A percentile compares a stretch with the other conserved stretches of the same genome.
These are phyloP conservation scores for Mormoops blainvillei DNA, from an alignment of 2,113 vertebrate species.

Conservation along the genomic window DNA sequence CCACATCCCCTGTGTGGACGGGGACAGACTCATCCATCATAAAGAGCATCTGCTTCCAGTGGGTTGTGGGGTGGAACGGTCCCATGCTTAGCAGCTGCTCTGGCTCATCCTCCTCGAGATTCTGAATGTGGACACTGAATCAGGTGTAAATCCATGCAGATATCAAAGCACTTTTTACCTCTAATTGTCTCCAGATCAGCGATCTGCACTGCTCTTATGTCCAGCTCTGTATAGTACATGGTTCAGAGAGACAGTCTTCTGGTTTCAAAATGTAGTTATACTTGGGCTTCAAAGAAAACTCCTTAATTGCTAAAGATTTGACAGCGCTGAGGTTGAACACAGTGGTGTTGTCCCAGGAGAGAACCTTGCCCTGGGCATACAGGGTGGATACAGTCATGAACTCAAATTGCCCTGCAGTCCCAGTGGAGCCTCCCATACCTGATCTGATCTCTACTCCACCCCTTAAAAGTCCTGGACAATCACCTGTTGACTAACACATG, in stretches of 20 bases:
- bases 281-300: constrained; percentile 87
- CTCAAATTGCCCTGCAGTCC: not conserved
- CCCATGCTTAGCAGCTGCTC: constrained; percentile 78
- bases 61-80: constrained; percentile 79
- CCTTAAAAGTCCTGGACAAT: not conserved
- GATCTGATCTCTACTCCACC: not conserved
- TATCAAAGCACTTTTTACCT: constrained; percentile 77
- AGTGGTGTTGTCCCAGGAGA: not conserved
- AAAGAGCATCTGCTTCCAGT: constrained; percentile 89
- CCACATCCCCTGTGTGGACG: constrained; percentile 69
- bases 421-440: not conserved
- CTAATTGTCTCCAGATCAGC: constrained; percentile 82
- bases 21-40: constrained; percentile 83
- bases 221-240: constrained; percentile 78
- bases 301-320: constrained; percentile 83
- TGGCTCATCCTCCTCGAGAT: constrained; percentile 65
- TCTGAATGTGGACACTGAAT: constrained; percentile 81
- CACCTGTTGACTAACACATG: not conserved
- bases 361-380: not conserved
- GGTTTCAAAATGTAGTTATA: constrained; percentile 82
- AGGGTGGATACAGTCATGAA: not conserved
- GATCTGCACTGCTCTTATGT: constrained; percentile 84
- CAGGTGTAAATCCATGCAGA: constrained; percentile 84
- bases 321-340: not conserved
- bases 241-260: constrained; percentile 79